Evolutionary conservation across 2,888 invertebrate species (phyloP), one percentile per base, ranked within the genome.

Genomic region (Drosophila rellima): DNA sequence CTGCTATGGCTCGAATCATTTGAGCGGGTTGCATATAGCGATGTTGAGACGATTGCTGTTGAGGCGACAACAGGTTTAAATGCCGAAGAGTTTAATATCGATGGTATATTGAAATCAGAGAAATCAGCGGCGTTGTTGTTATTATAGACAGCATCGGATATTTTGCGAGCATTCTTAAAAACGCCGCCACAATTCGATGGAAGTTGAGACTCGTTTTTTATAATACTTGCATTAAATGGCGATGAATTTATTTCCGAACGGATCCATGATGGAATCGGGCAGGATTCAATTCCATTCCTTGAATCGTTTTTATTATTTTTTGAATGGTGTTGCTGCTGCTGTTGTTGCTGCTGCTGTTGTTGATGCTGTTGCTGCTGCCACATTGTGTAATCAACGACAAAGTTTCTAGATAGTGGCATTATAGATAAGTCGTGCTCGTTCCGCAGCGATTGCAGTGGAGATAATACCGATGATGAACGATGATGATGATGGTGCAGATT

Each of bases 351-450:
- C n/a, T 73, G 66, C 4, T 70, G 18, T 2, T 95, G 95, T 85
- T 95, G 95, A 95, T 52, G 76, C 74, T 39, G 54, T 48, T 78
- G 95, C 2, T 95, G 95, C 84, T 95, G 95, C 95, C 96, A 97
- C 85, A 97, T 69, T 4, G 74, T 96, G 82, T 96, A 96, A 92
- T 97, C 97, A 91, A 97, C 96, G 8, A 96, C 95, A 65, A 95
- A 93, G 70, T 93, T 93, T 1, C 96, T 92, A 0, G 96, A 95
- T 44, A 96, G 92, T 0, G 95, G 95, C 62, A 90, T 78, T 44
- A 95, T 51, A 0, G 90, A 82, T 13, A 91, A 72, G 15, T 89
- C 90, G 74, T 82, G 92, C 86, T 66, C 86, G 64, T 59, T 78
- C 7, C 64, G 79, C 45, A 64, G 51, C 29, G 66, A 75, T 37